phyloP scores from a whole-genome alignment of 2,888 invertebrate species.

The Cecidostiba fungosa region DNA sequence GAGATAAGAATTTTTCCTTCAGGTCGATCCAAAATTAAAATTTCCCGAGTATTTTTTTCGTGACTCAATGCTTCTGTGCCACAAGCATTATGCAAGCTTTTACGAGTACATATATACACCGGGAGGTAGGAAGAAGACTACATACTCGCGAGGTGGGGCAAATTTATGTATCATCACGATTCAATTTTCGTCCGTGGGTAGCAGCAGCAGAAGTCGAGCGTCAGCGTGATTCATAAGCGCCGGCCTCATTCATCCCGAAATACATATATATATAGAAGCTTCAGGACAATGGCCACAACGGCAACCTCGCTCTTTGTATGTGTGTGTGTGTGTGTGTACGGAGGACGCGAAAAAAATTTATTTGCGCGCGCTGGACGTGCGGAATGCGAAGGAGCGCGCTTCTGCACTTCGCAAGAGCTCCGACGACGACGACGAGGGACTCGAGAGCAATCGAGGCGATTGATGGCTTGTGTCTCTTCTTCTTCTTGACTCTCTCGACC shows the following conservation, averaged over 20 bases:
- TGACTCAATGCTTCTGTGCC: conserved; percentile 36
- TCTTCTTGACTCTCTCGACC: neutral
- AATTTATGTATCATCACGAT: conserved; percentile 63
- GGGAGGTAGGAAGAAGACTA: conserved; percentile 54
- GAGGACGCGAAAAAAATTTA: conserved; percentile 53
- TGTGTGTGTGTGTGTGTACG: neutral
- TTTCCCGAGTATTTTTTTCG: conserved; percentile 62
- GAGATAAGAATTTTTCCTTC: too few species aligned
- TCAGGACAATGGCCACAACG: conserved; percentile 46
- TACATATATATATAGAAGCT: neutral
- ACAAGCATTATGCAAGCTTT: conserved; percentile 64
- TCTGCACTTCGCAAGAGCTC: conserved; percentile 41
- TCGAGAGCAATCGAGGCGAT: conserved; percentile 48
- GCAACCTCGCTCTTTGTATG: neutral
- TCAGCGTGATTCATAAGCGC: conserved; percentile 58
- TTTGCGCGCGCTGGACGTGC: conserved; percentile 29
- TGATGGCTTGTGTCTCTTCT: conserved; percentile 28
- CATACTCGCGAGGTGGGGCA: conserved; percentile 33
- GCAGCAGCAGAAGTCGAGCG: conserved; percentile 10
- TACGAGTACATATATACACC: conserved; percentile 20
- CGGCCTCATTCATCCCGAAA: conserved; percentile 56
- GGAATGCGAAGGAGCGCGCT: conserved; percentile 46
- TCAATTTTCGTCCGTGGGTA: conserved; percentile 56
- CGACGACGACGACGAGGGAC: neutral
- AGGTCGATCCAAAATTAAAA: too few species aligned